Evolutionary conservation across 2,888 invertebrate genomes (phyloP).

Genomic region (Acronicta leporina): DNA sequence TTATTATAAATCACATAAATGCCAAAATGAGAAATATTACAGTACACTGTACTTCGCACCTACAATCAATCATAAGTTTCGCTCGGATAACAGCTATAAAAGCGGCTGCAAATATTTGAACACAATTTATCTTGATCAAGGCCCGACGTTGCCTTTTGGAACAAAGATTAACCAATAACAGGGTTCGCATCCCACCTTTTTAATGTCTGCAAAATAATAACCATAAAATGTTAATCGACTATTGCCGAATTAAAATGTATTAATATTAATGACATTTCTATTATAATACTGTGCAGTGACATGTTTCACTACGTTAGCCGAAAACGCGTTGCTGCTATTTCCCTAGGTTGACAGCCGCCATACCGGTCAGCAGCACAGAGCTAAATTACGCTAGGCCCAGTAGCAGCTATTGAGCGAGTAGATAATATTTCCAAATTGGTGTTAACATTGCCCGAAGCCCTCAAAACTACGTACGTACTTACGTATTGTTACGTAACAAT

Average conservation of each 20-base stretch:
- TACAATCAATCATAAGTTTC: constrained; percentile 54
- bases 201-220: too few relatives aligned
- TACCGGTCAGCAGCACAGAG: constrained; percentile 23
- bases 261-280: not conserved
- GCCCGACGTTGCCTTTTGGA: constrained; percentile 19
- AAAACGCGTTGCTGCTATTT: constrained; percentile 44
- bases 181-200: not conserved
- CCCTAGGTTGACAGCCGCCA: constrained; percentile 39
- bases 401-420: constrained; percentile 25
- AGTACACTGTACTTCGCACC: constrained; percentile 32
- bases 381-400: constrained; percentile 2
- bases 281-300: constrained; percentile 27
- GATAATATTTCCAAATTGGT: constrained; percentile 44
- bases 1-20: constrained; percentile 29
- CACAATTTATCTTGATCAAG: constrained; percentile 53
- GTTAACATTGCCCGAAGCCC: constrained; percentile 40
- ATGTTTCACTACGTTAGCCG: constrained; percentile 28
- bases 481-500: too few relatives aligned
- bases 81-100: constrained; percentile 30
- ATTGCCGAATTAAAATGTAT: too few relatives aligned
- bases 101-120: constrained; percentile 42
- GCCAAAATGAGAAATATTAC: constrained; percentile 31
- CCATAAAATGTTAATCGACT: too few relatives aligned
- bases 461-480: too few relatives aligned
- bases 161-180: constrained; percentile 11